Evolutionary conservation across 2,797 vertebrate species (phyloP), one percentile per base, ranked within the genome.

Genomic region (Peromyscus attwateri): DNA sequence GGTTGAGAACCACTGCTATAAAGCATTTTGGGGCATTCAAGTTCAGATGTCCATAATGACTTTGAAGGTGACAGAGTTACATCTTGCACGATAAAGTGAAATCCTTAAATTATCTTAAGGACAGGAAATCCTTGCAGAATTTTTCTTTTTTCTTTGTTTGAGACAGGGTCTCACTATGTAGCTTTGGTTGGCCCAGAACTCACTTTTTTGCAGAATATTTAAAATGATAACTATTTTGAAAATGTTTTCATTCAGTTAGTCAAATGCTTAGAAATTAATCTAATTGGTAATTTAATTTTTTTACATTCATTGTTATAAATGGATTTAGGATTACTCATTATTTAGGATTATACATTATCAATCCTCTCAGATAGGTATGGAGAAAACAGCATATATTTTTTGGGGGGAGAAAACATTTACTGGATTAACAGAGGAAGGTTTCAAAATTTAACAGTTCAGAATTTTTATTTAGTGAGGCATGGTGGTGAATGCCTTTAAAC

Each of bases 281-380:
- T 82, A 55, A 73, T 21, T 71, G 64, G 34, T 52, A 34, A 84
- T 49, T 92, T 84, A 87, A 73, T 92, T 87, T 92, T 76, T 94
- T 97, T 92, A 71, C 70, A 14, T 93, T 87, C 16, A 84, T 73
- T 49, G 82, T 52, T 77, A 37, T 85, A 84, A 68, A 75, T 12
- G 40, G 29, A 17, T 91, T 88, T 81, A 89, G 92, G 92, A 87
- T 96, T 55, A 76, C 23, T 57, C 60, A 97, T 73, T 73, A 73
- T 73, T 73, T 21, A 91, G 68, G 70, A 79, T 1, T 7, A 93
- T 66, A 91, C 23, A 94, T 10, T 77, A 89, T 25, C 83, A 46
- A 77, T 68, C 23, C 75, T 40, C 81, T 87, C 12, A 55, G 25
- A 52, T 40, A 92, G 43, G 17, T 82, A 9, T 75, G 77, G 37